phyloP scores from a whole-genome alignment of 2,888 invertebrate species.

The Eupithecia subumbrata region DNA sequence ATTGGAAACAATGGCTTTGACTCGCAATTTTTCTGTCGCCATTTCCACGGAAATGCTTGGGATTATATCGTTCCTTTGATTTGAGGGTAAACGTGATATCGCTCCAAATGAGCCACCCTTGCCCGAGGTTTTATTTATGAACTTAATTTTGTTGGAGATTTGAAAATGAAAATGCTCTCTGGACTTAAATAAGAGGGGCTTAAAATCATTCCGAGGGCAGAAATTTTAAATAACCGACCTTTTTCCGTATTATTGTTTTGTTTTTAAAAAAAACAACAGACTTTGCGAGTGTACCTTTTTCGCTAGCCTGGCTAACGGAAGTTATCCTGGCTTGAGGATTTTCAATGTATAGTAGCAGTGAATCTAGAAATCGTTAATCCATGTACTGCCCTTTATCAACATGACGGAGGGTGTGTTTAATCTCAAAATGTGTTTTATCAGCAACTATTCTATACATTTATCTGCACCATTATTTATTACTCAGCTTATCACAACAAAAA shows the following conservation, averaged over 20 bases:
- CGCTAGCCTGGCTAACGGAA: background rate
- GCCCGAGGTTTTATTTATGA: constrained; percentile 53
- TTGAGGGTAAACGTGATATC: constrained; percentile 76
- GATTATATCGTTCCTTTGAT: constrained; percentile 78
- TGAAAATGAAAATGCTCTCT: constrained; percentile 34
- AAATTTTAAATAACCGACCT: constrained; percentile 16
- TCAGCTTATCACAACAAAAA: constrained; percentile 18
- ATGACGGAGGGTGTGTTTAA: background rate
- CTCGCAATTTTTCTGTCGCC: constrained; percentile 75
- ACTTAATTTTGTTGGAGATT: constrained; percentile 41
- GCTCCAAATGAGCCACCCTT: constrained; percentile 65
- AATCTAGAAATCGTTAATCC: background rate
- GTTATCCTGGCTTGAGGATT: background rate
- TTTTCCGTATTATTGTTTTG: constrained; percentile 11
- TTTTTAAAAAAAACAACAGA: constrained; percentile 8
- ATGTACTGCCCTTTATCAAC: background rate
- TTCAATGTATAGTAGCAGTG: background rate
- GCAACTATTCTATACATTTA: background rate
- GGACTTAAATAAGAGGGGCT: constrained; percentile 23
- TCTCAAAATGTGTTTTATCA: background rate
- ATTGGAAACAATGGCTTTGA: constrained; percentile 82
- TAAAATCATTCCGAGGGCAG: constrained; percentile 18
- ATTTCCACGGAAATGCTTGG: constrained; percentile 64
- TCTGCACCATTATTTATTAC: background rate
- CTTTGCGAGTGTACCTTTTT: background rate